Percentiles rank a stretch among this genome's conserved stretches.
These are phyloP conservation scores for Psettodes erumei DNA, from an alignment of 2,113 vertebrate genomes.

Conservation along the genomic window DNA sequence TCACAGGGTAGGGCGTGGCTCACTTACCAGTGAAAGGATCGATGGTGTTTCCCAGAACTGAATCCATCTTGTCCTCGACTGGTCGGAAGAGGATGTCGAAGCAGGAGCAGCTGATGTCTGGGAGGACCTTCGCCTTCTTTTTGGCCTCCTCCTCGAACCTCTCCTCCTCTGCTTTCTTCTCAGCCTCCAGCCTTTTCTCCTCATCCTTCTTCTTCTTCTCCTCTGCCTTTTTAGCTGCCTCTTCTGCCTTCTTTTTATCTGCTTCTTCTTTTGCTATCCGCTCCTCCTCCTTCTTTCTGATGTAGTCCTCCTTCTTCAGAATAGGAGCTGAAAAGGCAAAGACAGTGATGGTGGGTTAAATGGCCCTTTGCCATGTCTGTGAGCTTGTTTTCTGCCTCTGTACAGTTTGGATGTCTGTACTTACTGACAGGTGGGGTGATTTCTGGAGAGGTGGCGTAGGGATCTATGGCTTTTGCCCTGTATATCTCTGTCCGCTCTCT, in stretches of 20 bases:
- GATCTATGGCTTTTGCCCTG: conserved; percentile 84
- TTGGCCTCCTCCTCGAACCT: conserved; percentile 69
- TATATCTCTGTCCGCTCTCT: conserved; percentile 78
- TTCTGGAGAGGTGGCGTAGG: conserved; percentile 87
- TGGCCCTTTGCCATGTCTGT: too few species aligned
- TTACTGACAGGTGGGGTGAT: conserved; percentile 87
- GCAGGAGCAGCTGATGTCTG: conserved; percentile 57
- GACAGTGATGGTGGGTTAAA: neutral
- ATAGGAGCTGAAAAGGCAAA: conserved; percentile 72
- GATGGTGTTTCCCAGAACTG: conserved; percentile 75
- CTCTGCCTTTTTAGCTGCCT: conserved; percentile 73
- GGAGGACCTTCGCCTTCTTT: conserved; percentile 57
- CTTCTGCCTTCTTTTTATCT: conserved; percentile 74
- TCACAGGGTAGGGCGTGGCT: too few species aligned
- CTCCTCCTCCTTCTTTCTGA: conserved; percentile 71
- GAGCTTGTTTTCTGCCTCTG: neutral
- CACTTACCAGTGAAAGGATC: conserved; percentile 88
- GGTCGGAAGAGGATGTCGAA: conserved; percentile 72
- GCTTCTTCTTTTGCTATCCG: conserved; percentile 74
- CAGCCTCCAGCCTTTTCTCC: conserved; percentile 69
- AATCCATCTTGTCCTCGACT: conserved; percentile 78
- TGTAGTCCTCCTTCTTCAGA: conserved; percentile 74
- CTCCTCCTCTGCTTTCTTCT: conserved; percentile 77
- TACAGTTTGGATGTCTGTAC: conserved; percentile 50
- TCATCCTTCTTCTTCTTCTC: conserved; percentile 80